Evolutionary conservation across 2,113 vertebrate species (phyloP), one percentile per base, ranked within the genome.

Genomic region (Atrichornis clamosus): DNA sequence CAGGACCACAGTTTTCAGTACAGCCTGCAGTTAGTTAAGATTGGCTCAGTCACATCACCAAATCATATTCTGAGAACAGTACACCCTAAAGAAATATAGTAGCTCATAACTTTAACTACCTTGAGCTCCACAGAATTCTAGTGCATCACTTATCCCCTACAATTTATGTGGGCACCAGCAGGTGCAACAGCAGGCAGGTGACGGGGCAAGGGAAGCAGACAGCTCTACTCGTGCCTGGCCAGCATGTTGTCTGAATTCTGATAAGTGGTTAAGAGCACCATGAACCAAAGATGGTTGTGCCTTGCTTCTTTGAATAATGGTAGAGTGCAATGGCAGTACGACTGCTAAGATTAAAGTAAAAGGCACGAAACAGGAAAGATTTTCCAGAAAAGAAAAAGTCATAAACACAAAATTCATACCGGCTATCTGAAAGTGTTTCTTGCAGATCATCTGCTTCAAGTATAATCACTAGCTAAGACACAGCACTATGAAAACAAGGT

Each of bases 281-380:
- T 0, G 3, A 67, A 87, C 49, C 16, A 72, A 47, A 86, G 39
- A 35, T 13, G 44, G 33, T 9, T 24, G 6, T 50, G 44, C 37
- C 41, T 74, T 44, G 5, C 19, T 64, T 47, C 83, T 41, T 44
- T 44, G 13, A 79, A 62, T 15, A 55, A 44, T 1, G 7, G 23
- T 77, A 86, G 24, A 39, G 11, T n/a, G 42, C 0, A 9, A 37
- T 1, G 1, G 63, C 83, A 81, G 15, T 20, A 79, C 0, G 0
- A 63, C 47, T 50, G 33, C 37, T 20, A 60, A 72, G 30, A 70
- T 1, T 24, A 55, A 89, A 83, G n/a, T 22, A 82, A 72, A 39
- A 78, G 37, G 24, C 33, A 91, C 7, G 23, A 19, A 84, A 92
- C 1, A 1, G 52, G 23, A 60, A 81, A 75, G 47, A 84, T 23